These are phyloP conservation scores for Pseudomyrmex gracilis DNA, from an alignment of 1,140 invertebrate genomes.

Conservation along the genomic window DNA sequence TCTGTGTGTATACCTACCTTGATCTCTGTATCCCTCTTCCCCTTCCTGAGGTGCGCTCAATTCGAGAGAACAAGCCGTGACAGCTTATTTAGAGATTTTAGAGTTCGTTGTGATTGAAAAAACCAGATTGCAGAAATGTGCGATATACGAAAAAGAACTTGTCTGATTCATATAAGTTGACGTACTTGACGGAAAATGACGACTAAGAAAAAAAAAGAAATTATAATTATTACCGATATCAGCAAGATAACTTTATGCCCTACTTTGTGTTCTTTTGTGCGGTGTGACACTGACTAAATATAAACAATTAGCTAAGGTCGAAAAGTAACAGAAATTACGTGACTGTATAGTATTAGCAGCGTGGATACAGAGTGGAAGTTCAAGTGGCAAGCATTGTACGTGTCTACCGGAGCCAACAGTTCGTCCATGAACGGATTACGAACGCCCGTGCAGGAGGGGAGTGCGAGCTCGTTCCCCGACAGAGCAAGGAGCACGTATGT, in stretches of 20 bases:
- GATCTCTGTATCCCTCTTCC: conserved; percentile 37
- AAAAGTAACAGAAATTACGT: conserved; percentile 37
- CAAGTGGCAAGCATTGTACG: conserved; percentile 70
- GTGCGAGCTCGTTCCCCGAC: conserved; percentile 46
- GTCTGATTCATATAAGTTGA: too few species aligned
- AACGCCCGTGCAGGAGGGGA: conserved; percentile 47
- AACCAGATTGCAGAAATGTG: too few species aligned
- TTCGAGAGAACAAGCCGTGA: background rate
- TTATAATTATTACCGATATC: too few species aligned
- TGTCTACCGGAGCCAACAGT: conserved; percentile 61
- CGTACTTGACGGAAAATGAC: too few species aligned
- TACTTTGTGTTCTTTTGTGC: background rate
- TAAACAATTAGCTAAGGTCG: conserved; percentile 8
- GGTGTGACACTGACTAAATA: background rate
- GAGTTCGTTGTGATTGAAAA: too few species aligned
- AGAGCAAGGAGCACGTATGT: conserved; percentile 66
- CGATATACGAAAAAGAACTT: too few species aligned
- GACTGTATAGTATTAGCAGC: conserved; percentile 46
- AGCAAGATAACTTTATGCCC: too few species aligned
- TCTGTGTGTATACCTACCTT: conserved; percentile 33
- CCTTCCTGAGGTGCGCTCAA: conserved; percentile 3
- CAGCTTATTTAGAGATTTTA: background rate
- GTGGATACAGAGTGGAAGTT: conserved; percentile 60
- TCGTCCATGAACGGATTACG: conserved; percentile 73
- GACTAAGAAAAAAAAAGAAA: too few species aligned